phyloP scores from a whole-genome alignment of 1,140 invertebrate genomes.

The Calycopis cecrops region DNA sequence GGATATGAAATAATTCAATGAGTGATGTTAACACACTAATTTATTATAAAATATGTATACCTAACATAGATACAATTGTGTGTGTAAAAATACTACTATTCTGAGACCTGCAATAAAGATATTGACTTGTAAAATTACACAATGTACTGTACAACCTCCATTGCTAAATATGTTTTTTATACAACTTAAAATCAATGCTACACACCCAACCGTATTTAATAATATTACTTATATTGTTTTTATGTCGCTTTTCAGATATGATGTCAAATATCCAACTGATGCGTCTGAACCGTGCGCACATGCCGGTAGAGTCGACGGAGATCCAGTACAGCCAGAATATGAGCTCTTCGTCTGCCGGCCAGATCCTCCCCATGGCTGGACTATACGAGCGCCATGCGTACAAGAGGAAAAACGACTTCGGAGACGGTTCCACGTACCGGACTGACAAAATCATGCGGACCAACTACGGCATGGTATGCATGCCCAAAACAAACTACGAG shows the following conservation, averaged over 20 bases:
- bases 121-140: too few relatives aligned
- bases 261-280: constrained; percentile 58
- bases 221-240: too few relatives aligned
- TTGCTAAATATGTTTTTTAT: too few relatives aligned
- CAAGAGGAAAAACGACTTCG: constrained; percentile 64
- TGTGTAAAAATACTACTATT: too few relatives aligned
- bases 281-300: constrained; percentile 51
- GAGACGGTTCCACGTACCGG: constrained; percentile 48
- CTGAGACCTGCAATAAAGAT: too few relatives aligned
- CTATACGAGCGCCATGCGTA: constrained; percentile 60
- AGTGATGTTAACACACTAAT: too few relatives aligned
- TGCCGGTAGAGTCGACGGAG: constrained; percentile 59
- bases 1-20: too few relatives aligned
- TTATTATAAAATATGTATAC: too few relatives aligned
- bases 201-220: too few relatives aligned
- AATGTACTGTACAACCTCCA: too few relatives aligned
- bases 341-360: constrained; percentile 38
- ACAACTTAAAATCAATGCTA: too few relatives aligned
- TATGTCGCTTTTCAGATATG: constrained; percentile 43
- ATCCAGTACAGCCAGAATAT: constrained; percentile 58
- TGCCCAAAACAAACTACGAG: constrained; percentile 49
- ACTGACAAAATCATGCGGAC: constrained; percentile 64
- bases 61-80: too few relatives aligned
- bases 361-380: constrained; percentile 52
- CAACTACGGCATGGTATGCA: constrained; percentile 49